Percentiles rank a stretch among this genome's conserved stretches.
phyloP scores from a whole-genome alignment of 2,888 invertebrate genomes.

The Sinohyriopsis cumingii region DNA sequence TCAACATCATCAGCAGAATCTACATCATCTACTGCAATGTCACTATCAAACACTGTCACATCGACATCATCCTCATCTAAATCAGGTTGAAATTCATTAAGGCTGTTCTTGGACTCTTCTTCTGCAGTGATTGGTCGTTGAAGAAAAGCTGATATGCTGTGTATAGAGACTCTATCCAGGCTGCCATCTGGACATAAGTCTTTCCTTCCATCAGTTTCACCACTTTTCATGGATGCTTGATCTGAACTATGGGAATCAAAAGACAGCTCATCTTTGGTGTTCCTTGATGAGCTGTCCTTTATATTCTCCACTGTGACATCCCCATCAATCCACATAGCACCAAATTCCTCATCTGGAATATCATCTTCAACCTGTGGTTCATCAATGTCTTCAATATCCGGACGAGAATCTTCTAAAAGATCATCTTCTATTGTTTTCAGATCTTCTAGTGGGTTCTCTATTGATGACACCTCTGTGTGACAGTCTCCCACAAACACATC shows the following conservation, averaged over 20 bases:
- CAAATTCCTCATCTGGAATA: slow-evolving; percentile 42
- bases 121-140: slow-evolving; percentile 19
- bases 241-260: slow-evolving; percentile 22
- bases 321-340: slow-evolving; percentile 39
- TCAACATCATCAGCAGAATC: slow-evolving; percentile 16
- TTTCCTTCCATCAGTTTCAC: slow-evolving; percentile 34
- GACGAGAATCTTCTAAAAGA: too few relatives aligned
- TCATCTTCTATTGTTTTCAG: too few relatives aligned
- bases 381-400: background rate
- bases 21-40: slow-evolving; percentile 2
- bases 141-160: slow-evolving; percentile 39
- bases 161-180: slow-evolving; percentile 39
- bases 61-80: slow-evolving; percentile 20
- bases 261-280: slow-evolving; percentile 2
- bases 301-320: slow-evolving; percentile 19
- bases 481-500: slow-evolving; percentile 6
- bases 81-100: background rate
- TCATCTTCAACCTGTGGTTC: slow-evolving; percentile 31
- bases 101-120: slow-evolving; percentile 8
- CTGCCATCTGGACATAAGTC: slow-evolving; percentile 26
- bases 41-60: slow-evolving; percentile 9
- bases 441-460: slow-evolving; percentile 14
- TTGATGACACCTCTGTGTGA: slow-evolving; percentile 6
- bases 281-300: slow-evolving; percentile 5
- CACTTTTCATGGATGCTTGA: slow-evolving; percentile 36